phyloP scores from a whole-genome alignment of 2,113 vertebrate genomes.

The Pterocles orientalis region DNA sequence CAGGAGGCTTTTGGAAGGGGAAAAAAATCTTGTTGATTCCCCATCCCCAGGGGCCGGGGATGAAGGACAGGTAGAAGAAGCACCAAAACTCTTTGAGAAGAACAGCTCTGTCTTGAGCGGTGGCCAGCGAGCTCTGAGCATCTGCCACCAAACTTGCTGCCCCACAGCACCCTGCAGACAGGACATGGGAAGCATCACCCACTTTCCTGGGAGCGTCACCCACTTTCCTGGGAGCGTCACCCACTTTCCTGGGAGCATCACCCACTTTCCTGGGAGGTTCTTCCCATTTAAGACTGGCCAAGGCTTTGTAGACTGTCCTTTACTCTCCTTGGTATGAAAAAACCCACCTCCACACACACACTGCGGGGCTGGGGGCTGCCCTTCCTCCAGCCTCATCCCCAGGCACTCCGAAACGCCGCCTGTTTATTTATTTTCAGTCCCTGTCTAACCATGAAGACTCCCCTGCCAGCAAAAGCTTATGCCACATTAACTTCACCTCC shows the following conservation, averaged over 20 bases:
- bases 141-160: not conserved
- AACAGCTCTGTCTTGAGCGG: not conserved
- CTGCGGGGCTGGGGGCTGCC: not conserved
- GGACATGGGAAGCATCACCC: not conserved
- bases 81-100: not conserved
- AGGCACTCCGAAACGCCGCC: not conserved
- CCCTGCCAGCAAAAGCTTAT: constrained; percentile 19
- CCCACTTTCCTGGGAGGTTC: not conserved
- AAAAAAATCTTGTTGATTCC: accelerated
- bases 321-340: not conserved
- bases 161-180: not conserved
- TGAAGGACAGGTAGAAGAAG: not conserved
- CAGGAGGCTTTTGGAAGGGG: not conserved
- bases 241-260: not conserved
- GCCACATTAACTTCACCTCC: constrained; percentile 52
- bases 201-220: not conserved
- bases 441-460: constrained; percentile 10
- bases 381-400: not conserved
- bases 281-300: not conserved
- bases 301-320: not conserved
- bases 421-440: not conserved
- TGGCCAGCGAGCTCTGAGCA: accelerated
- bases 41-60: not conserved
- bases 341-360: accelerated
- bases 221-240: not conserved